A percentile compares a stretch with the other conserved stretches of the same genome.
Conservation (phyloP, 64 coral and sea anemone genomes). For the Montipora sp. region DNA sequence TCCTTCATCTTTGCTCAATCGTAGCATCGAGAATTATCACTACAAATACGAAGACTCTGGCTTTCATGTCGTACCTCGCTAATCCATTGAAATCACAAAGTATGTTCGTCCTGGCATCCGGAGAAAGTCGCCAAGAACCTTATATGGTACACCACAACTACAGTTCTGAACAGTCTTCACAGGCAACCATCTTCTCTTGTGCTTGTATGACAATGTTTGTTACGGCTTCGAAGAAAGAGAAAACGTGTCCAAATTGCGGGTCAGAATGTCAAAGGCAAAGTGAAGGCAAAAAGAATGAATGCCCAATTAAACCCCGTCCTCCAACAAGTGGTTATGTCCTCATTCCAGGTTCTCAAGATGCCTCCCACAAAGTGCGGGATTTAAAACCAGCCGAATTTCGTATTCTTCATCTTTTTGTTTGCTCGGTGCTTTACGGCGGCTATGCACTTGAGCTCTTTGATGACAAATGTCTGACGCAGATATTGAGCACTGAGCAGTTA, state of each 20-base stretch:
- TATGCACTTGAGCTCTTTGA: conserved; percentile 62
- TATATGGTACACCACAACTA: conserved; percentile 11
- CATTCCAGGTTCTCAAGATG: not conserved
- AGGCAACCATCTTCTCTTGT: not conserved
- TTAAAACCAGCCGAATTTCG: conserved; percentile 80
- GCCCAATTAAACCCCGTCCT: not conserved
- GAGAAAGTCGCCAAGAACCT: not conserved
- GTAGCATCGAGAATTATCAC: conserved; percentile 42
- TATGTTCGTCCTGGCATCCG: conserved; percentile 37
- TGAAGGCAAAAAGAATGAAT: not conserved
- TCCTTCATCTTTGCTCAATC: conserved; percentile 63
- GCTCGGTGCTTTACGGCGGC: conserved; percentile 64
- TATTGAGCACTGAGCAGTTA: conserved; percentile 9
- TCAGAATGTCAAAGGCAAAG: conserved; percentile 26
- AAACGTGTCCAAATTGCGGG: conserved; percentile 40
- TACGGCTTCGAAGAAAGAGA: not conserved
- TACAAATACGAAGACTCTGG: not conserved
- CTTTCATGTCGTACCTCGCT: conserved; percentile 38
- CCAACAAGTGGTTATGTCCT: conserved; percentile 43
- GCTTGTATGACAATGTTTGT: conserved; percentile 16
- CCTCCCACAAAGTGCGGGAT: conserved; percentile 27
- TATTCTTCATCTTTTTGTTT: conserved; percentile 74
- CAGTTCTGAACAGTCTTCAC: not conserved
- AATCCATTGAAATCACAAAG: conserved; percentile 17
- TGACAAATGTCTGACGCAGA: conserved; percentile 19